These are phyloP conservation scores for Potorous gilbertii DNA, from an alignment of 2,797 vertebrate species.

Conservation along the genomic window DNA sequence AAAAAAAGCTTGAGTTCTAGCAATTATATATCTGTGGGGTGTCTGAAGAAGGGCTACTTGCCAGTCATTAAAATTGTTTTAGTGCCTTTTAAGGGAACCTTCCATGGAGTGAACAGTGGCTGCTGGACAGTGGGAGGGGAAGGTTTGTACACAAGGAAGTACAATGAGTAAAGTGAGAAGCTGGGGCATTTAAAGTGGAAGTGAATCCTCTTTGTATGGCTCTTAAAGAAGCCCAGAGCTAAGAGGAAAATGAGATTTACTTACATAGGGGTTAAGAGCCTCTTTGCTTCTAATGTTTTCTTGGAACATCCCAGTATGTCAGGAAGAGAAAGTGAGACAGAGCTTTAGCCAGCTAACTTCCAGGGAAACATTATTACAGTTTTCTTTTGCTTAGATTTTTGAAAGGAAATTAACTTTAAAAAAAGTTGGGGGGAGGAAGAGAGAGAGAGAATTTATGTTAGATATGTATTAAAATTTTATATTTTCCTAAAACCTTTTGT, in stretches of 20 bases:
- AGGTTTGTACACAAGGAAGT: neutral
- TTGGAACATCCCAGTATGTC: neutral
- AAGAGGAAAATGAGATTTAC: neutral
- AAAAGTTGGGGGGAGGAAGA: neutral
- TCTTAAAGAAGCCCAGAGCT: neutral
- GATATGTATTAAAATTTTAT: slow-evolving; percentile 68
- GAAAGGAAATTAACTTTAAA: neutral
- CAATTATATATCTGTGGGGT: neutral
- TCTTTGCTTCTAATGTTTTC: neutral
- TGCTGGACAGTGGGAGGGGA: neutral
- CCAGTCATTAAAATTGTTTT: slow-evolving; percentile 9
- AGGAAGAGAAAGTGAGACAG: neutral
- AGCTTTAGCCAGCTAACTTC: neutral
- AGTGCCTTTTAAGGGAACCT: slow-evolving; percentile 57
- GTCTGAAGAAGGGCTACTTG: neutral
- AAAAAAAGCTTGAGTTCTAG: neutral
- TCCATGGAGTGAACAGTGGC: neutral
- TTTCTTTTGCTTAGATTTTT: slow-evolving; percentile 17
- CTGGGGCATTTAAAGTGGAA: neutral
- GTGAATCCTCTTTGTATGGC: neutral
- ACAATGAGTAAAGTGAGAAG: neutral
- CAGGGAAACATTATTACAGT: neutral
- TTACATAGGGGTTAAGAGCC: fast-evolving
- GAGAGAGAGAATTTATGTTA: neutral
- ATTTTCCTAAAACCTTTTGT: slow-evolving; percentile 65